phyloP scores from a whole-genome alignment of 2,888 invertebrate species.

The Yponomeuta malinellus region DNA sequence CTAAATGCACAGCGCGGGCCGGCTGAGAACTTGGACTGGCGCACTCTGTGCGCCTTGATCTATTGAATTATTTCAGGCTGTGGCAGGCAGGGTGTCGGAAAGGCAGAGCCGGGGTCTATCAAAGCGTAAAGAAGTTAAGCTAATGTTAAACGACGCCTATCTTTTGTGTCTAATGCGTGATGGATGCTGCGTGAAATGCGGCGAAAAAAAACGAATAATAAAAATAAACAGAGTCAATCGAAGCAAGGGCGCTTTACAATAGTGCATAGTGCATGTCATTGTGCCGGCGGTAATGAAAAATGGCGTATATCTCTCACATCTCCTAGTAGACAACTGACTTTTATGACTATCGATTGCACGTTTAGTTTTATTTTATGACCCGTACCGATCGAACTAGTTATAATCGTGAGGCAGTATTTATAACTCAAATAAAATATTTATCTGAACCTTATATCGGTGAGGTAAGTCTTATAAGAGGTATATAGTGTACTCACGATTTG shows the following conservation, averaged over 20 bases:
- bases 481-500: no score
- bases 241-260: slow-evolving; percentile 44
- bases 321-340: slow-evolving; percentile 45
- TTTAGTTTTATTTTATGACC: slow-evolving; percentile 22
- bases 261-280: slow-evolving; percentile 42
- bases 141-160: slow-evolving; percentile 72
- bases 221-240: slow-evolving; percentile 56
- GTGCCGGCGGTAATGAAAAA: slow-evolving; percentile 47
- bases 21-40: no score
- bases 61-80: slow-evolving; percentile 47
- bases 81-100: slow-evolving; percentile 24
- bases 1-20: no score
- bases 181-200: slow-evolving; percentile 62
- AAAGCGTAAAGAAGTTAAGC: slow-evolving; percentile 75
- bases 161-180: slow-evolving; percentile 70
- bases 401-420: neutral
- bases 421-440: neutral
- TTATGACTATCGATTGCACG: slow-evolving; percentile 52
- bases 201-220: slow-evolving; percentile 40
- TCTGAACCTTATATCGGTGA: neutral
- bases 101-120: slow-evolving; percentile 39
- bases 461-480: no score
- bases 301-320: slow-evolving; percentile 47
- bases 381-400: slow-evolving; percentile 7
- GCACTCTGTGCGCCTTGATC: no score